Percentiles rank a stretch among this genome's conserved stretches.
Evolutionary conservation across 2,888 invertebrate species (phyloP).

Genomic region (Alsophila aescularia): DNA sequence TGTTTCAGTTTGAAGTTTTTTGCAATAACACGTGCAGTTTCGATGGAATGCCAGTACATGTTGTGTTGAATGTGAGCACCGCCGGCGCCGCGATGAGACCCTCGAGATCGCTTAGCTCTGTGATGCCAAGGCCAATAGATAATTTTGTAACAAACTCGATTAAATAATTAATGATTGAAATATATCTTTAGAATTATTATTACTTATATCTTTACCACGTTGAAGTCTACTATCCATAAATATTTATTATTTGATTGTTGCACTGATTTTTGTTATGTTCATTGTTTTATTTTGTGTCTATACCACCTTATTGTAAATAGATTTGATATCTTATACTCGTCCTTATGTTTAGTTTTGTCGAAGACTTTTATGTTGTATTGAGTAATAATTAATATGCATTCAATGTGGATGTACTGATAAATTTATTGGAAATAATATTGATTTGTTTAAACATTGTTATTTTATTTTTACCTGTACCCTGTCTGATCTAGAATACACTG

Average conservation of each 20-base stretch:
- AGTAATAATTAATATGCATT: conserved; percentile 75
- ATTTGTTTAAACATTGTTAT: conserved; percentile 76
- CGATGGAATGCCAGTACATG: background rate
- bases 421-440: conserved; percentile 84
- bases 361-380: conserved; percentile 79
- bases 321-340: conserved; percentile 69
- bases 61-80: conserved; percentile 18
- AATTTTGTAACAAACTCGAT: conserved; percentile 80
- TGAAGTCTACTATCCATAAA: conserved; percentile 78
- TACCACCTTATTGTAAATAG: conserved; percentile 80
- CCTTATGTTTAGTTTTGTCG: conserved; percentile 75
- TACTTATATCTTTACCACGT: conserved; percentile 80
- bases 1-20: conserved; percentile 25
- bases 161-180: conserved; percentile 70
- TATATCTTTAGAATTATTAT: conserved; percentile 73
- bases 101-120: conserved; percentile 77
- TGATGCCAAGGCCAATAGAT: conserved; percentile 83
- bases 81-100: conserved; percentile 51
- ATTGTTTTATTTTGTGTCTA: conserved; percentile 80
- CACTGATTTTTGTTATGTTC: conserved; percentile 82
- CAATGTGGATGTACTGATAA: conserved; percentile 83
- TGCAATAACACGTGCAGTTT: background rate
- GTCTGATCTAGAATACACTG: conserved; percentile 7
- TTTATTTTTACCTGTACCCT: conserved; percentile 43
- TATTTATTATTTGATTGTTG: conserved; percentile 84